Evolutionary conservation across 2,888 invertebrate species (phyloP).

Genomic region (Spodoptera littoralis): DNA sequence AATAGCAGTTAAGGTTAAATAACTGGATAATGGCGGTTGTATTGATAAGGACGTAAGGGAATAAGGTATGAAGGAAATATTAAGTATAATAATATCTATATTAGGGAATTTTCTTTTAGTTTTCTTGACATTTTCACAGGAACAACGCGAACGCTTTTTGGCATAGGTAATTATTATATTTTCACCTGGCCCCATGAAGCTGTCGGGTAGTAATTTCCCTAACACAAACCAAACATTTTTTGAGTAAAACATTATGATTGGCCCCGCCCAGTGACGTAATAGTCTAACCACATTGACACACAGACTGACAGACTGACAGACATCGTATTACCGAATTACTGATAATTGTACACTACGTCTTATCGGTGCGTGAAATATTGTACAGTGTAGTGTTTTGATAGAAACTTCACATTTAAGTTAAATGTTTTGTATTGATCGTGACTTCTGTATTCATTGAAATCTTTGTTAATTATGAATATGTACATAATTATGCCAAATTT

Average conservation of each 20-base stretch:
- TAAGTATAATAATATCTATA: too few species aligned
- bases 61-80: too few species aligned
- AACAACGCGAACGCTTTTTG: too few species aligned
- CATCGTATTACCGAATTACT: conserved; percentile 71
- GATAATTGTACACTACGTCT: conserved; percentile 69
- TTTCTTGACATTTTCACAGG: too few species aligned
- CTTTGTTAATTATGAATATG: too few species aligned
- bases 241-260: conserved; percentile 46
- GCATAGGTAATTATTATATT: conserved; percentile 20
- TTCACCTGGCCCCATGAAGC: conserved; percentile 26
- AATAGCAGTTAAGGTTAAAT: too few species aligned
- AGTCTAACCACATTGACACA: conserved; percentile 68
- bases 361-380: conserved; percentile 64
- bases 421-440: too few species aligned
- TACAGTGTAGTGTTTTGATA: conserved; percentile 31
- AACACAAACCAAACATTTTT: conserved; percentile 41
- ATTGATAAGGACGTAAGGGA: too few species aligned
- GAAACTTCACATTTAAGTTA: conserved; percentile 9
- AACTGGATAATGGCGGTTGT: too few species aligned
- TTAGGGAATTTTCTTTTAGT: too few species aligned
- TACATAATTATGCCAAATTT: too few species aligned
- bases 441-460: too few species aligned
- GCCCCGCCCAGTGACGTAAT: conserved; percentile 65
- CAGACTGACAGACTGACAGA: conserved; percentile 77
- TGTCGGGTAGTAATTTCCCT: conserved; percentile 30